Evolutionary conservation across 2,113 vertebrate species (phyloP), one percentile per base, ranked within the genome.

Genomic region (Erinaceus europaeus): DNA sequence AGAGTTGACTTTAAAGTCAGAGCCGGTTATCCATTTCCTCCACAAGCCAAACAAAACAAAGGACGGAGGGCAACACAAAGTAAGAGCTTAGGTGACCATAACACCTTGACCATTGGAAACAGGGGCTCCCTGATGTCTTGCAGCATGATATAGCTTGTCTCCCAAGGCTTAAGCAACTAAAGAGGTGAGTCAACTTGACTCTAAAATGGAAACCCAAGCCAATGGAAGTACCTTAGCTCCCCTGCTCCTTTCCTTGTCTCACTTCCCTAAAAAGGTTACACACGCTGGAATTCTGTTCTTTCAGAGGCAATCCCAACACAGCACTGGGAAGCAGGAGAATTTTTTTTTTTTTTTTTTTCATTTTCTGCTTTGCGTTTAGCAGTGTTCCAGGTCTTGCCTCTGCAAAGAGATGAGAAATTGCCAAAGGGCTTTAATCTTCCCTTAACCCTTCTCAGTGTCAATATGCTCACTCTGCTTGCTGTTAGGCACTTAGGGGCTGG

Each of bases 341-440:
- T 91, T 87, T 87, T 83, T 44, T 73, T n/a, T n/a, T n/a, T n/a
- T n/a, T n/a, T n/a, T n/a, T n/a, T n/a, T n/a, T n/a, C n/a, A n/a
- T n/a, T n/a, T n/a, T n/a, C n/a, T n/a, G n/a, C n/a, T n/a, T n/a
- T n/a, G n/a, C n/a, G n/a, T n/a, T n/a, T n/a, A n/a, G 94, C 94
- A 90, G 89, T 84, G 84, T 89, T 90, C 90, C 88, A n/a, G 78
- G 93, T 83, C 88, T 82, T 90, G 91, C 85, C 93, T 84, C 78
- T 73, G 90, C 91, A 94, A 91, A 94, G 88, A 89, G 83, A 85
- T 46, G 94, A 94, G 93, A 90, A 92, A 87, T 59, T n/a, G 89
- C 96, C 90, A 93, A 92, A 96, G 0, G 9, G n/a, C 71, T 77
- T 77, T 95, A 92, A 93, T 95, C 88, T 75, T 40, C 48, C 48